Percentiles rank a stretch among this genome's conserved stretches.
Conservation (phyloP, 2,888 invertebrate species). For the Seira ritae region DNA sequence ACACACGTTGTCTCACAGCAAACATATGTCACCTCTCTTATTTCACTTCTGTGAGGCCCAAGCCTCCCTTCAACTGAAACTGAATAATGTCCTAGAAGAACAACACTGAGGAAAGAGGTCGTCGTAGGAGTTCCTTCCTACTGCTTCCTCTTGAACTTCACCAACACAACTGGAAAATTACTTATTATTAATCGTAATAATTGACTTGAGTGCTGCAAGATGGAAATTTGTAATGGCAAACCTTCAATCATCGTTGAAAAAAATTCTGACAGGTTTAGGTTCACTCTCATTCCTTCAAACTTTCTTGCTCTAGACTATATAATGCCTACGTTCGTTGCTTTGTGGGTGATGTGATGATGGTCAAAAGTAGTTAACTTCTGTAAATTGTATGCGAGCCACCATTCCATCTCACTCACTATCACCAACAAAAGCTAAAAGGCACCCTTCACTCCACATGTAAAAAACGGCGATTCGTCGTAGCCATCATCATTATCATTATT, state of each 20-base stretch:
- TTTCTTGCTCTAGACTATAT: neutral
- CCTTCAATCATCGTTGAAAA: conserved; percentile 34
- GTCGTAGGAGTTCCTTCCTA: too few relatives aligned
- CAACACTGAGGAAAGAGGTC: too few relatives aligned
- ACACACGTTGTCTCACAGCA: too few relatives aligned
- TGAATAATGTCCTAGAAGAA: too few relatives aligned
- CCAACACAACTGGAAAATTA: conserved; percentile 32
- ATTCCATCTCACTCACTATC: neutral
- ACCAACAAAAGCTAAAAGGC: neutral
- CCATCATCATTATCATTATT: neutral
- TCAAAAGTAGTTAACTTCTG: too few relatives aligned
- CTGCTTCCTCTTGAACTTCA: too few relatives aligned
- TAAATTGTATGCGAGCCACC: neutral
- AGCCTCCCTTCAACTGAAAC: too few relatives aligned
- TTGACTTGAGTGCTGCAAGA: conserved; percentile 34
- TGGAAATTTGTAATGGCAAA: conserved; percentile 40
- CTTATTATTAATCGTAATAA: conserved; percentile 53
- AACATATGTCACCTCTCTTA: too few relatives aligned
- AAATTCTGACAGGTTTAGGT: neutral
- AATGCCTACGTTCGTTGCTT: neutral
- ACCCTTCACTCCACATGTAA: neutral
- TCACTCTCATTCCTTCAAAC: neutral
- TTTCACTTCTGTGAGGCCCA: too few relatives aligned
- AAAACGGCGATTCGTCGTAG: neutral
- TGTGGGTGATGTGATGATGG: too few relatives aligned